These are phyloP conservation scores for Melospiza georgiana DNA, from an alignment of 2,113 vertebrate genomes.

Conservation along the genomic window DNA sequence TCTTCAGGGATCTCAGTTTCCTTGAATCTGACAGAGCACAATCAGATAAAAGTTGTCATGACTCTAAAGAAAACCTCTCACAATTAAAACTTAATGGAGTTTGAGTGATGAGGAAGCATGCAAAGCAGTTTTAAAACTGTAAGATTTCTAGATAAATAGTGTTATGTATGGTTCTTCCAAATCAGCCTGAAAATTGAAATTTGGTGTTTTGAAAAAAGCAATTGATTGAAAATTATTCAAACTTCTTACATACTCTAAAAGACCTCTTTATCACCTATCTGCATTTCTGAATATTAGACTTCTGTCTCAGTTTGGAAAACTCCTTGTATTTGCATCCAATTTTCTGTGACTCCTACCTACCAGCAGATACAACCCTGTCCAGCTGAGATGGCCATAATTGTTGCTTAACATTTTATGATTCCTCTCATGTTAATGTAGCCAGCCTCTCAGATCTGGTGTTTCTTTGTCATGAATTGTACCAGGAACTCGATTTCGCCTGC, in stretches of 20 bases:
- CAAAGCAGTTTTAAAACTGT: not conserved
- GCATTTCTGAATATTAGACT: not conserved
- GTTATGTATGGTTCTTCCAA: not conserved
- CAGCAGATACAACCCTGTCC: not conserved
- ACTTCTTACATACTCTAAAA: not conserved
- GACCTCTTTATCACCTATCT: not conserved
- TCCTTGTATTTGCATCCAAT: not conserved
- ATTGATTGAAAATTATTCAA: not conserved
- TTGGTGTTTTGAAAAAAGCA: not conserved
- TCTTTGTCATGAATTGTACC: not conserved
- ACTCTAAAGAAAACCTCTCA: not conserved
- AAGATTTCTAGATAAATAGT: not conserved
- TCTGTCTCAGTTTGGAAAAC: not conserved
- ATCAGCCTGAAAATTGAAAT: not conserved
- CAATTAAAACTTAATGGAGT: not conserved
- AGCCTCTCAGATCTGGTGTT: not conserved
- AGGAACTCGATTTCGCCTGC: slow-evolving; percentile 91
- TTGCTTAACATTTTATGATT: not conserved
- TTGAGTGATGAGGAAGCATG: not conserved
- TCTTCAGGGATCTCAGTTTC: not conserved
- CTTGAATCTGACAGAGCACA: not conserved
- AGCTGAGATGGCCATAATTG: not conserved
- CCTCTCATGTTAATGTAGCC: not conserved
- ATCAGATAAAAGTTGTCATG: not conserved
- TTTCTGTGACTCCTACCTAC: not conserved